These are phyloP conservation scores for Axis porcinus DNA, from an alignment of 2,113 vertebrate species.

Conservation along the genomic window DNA sequence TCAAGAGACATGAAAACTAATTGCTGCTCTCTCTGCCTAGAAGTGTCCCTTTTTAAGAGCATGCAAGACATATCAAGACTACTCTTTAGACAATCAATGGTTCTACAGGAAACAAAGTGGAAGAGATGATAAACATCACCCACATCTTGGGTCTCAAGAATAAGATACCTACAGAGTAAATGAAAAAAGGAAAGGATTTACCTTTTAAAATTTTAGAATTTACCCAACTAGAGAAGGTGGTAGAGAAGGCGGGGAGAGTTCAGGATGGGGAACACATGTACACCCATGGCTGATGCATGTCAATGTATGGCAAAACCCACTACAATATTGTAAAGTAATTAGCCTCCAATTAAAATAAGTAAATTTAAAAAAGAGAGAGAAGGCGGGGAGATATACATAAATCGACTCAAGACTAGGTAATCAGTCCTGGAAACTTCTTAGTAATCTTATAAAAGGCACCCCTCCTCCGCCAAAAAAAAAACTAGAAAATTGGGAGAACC, in stretches of 20 bases:
- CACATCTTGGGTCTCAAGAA: background rate
- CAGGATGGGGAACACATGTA: background rate
- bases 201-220: background rate
- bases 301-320: background rate
- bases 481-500: conserved; percentile 72
- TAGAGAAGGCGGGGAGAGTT: background rate
- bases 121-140: background rate
- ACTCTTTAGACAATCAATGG: background rate
- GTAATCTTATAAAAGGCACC: conserved; percentile 53
- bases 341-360: background rate
- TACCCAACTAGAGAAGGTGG: background rate
- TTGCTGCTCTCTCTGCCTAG: background rate
- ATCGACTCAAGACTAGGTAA: conserved; percentile 56
- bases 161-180: background rate
- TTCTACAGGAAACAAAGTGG: background rate
- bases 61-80: background rate
- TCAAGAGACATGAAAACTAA: background rate
- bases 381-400: background rate
- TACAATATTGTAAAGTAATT: background rate
- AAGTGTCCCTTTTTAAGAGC: background rate
- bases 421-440: conserved; percentile 57
- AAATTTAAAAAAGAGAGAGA: background rate
- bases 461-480: background rate
- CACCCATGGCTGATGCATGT: background rate
- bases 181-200: background rate